phyloP scores from a whole-genome alignment of 1,140 invertebrate species.

The Anoplophora glabripennis region DNA sequence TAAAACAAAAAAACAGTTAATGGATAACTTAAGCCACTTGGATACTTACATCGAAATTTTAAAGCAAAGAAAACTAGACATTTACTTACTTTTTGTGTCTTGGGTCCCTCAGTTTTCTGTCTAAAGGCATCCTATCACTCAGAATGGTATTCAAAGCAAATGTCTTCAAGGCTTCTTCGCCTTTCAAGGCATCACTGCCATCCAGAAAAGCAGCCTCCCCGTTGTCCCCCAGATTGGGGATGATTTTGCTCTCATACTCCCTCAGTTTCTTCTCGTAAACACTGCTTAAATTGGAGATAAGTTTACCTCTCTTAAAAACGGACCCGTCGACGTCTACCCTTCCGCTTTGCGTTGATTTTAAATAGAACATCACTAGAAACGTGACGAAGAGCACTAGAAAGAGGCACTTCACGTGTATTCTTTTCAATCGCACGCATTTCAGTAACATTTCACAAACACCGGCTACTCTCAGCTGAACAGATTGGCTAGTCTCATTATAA shows the following conservation, averaged over 20 bases:
- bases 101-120: slow-evolving; percentile 56
- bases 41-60: no score
- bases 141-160: slow-evolving; percentile 81
- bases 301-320: slow-evolving; percentile 4
- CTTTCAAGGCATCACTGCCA: slow-evolving; percentile 56
- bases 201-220: slow-evolving; percentile 61
- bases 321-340: neutral
- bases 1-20: no score
- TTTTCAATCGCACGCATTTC: slow-evolving; percentile 34
- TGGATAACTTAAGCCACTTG: no score
- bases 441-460: slow-evolving; percentile 29
- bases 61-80: no score
- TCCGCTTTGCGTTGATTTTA: slow-evolving; percentile 17
- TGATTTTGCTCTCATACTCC: slow-evolving; percentile 47
- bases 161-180: slow-evolving; percentile 65
- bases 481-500: slow-evolving; percentile 3
- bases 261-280: slow-evolving; percentile 26
- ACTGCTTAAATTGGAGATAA: slow-evolving; percentile 9
- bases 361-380: slow-evolving; percentile 22
- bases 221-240: slow-evolving; percentile 59
- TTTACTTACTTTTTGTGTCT: slow-evolving; percentile 39
- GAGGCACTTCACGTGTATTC: slow-evolving; percentile 28
- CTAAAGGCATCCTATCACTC: slow-evolving; percentile 76
- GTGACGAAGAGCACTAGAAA: slow-evolving; percentile 19
- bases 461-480: neutral